These are phyloP conservation scores for Pammene fasciana DNA, from an alignment of 2,888 invertebrate species.

Conservation along the genomic window DNA sequence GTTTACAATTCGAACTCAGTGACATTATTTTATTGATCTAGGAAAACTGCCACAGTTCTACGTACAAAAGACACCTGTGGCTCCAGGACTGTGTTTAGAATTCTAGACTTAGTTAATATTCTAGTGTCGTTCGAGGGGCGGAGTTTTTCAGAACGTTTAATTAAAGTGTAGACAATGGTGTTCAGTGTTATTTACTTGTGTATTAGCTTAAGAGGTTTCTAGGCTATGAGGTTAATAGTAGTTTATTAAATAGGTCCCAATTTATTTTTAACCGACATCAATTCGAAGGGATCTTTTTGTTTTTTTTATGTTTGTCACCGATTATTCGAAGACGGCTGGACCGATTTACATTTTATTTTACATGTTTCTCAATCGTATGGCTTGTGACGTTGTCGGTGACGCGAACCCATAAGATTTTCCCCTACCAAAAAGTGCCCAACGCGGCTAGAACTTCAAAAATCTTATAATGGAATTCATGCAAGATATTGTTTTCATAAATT, in stretches of 20 bases:
- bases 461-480: too few relatives aligned
- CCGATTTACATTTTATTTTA: too few relatives aligned
- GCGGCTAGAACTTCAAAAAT: too few relatives aligned
- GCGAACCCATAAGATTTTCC: too few relatives aligned
- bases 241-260: background rate
- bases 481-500: too few relatives aligned
- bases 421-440: too few relatives aligned
- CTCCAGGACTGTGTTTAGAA: conserved; percentile 27
- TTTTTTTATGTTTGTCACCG: too few relatives aligned
- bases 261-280: too few relatives aligned
- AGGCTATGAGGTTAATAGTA: background rate
- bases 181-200: conserved; percentile 9
- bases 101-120: conserved; percentile 37
- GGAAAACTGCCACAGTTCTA: conserved; percentile 17
- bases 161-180: conserved; percentile 29
- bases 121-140: conserved; percentile 23
- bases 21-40: conserved; percentile 11
- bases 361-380: too few relatives aligned
- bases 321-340: too few relatives aligned
- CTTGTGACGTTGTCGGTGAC: too few relatives aligned
- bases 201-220: background rate
- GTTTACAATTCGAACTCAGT: conserved; percentile 5
- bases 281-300: too few relatives aligned
- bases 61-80: conserved; percentile 26
- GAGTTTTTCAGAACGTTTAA: conserved; percentile 26